phyloP scores from a whole-genome alignment of 1,140 invertebrate species.

The Megathymus violae region DNA sequence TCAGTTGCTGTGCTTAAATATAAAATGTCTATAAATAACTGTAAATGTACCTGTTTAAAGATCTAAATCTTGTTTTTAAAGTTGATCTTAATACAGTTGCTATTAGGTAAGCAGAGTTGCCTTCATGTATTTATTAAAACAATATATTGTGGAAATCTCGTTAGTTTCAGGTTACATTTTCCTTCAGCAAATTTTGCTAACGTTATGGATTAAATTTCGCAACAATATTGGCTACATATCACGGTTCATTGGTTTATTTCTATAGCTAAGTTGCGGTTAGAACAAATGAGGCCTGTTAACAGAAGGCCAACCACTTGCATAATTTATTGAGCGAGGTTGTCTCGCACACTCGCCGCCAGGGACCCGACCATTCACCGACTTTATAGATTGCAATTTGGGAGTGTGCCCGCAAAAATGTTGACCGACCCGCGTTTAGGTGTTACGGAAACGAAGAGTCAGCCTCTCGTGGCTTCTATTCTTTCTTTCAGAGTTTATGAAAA shows the following conservation, averaged over 20 bases:
- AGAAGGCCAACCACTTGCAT: slow-evolving; percentile 59
- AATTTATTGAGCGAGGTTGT: slow-evolving; percentile 56
- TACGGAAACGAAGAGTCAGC: slow-evolving; percentile 6
- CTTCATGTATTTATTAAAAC: background rate
- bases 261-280: slow-evolving; percentile 29
- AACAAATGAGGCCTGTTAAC: slow-evolving; percentile 65
- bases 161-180: background rate
- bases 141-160: background rate
- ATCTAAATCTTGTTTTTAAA: no score
- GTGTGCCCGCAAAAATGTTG: slow-evolving; percentile 41
- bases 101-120: no score
- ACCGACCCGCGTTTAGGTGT: slow-evolving; percentile 24
- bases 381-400: slow-evolving; percentile 42
- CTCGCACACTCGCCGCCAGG: slow-evolving; percentile 39
- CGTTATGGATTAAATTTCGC: no score
- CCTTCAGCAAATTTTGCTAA: background rate
- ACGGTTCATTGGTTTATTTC: slow-evolving; percentile 30
- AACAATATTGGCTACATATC: slow-evolving; percentile 25
- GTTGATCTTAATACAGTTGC: no score
- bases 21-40: background rate
- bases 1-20: slow-evolving; percentile 2
- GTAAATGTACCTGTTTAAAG: background rate
- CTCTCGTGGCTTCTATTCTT: slow-evolving; percentile 15
- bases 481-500: background rate
- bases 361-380: slow-evolving; percentile 37